Evolutionary conservation across 2,888 invertebrate species (phyloP), one percentile per base, ranked within the genome.

Genomic region (Aspidiotus rigidus): DNA sequence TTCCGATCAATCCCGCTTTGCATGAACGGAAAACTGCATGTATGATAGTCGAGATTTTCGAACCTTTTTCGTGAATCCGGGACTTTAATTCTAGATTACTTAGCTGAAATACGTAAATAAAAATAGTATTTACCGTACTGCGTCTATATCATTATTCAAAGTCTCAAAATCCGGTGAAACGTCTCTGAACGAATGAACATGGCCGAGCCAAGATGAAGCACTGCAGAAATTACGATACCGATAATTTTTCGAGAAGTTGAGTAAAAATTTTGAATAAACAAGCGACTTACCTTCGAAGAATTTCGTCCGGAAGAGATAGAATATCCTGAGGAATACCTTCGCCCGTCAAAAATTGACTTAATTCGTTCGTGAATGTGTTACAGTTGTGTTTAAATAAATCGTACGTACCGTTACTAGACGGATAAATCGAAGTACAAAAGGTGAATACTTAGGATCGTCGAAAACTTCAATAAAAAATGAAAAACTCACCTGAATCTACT

Each of bases 361-460:
- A 81, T 77, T 93, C 93, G 77, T 93, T 86, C 71, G 88, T 86
- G 80, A 95, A 95, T 78, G 85, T 87, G 80, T 95, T 95, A 81
- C 95, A 94, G 80, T 95, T 95, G 81, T 93, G 90, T 73, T 84
- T 83, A 74, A 94, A 81, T 71, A 95, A 80, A 75, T 87, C 84
- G 80, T 94, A 94, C 41, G 83, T 81, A n/a, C 82, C 77, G 28
- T 28, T 28, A 28, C 28, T 28, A 28, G 28, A 28, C 5, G 5
- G 28, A 28, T 1, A 28, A 28, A 28, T 28, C 5, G 28, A 28
- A 28, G 28, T 28, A 28, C 5, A 28, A 28, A 28, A 28, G 5
- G 5, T 28, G 5, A 28, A 28, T 28, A 28, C 5, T 28, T 28
- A 28, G 28, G 5, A 28, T 28, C 28, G 1, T 28, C 5, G 28